Conservation (phyloP, 1,140 invertebrate species). For the Macrobrachium rosenbergii region DNA sequence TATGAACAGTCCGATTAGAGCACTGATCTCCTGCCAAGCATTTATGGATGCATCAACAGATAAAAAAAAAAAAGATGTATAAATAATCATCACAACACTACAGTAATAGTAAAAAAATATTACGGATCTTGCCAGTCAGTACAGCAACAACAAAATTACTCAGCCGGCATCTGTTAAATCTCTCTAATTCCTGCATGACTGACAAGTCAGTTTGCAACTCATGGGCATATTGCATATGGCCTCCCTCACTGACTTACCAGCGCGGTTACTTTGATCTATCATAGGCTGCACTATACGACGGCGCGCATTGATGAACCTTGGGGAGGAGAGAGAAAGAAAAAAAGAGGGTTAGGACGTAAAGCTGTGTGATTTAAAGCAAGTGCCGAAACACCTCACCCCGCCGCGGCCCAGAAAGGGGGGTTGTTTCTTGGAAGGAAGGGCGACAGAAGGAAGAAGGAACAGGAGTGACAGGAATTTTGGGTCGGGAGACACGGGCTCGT, state of each 20-base stretch:
- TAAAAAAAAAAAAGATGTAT: too few species aligned
- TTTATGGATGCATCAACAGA: too few species aligned
- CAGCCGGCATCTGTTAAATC: not conserved
- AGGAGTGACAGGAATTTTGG: not conserved
- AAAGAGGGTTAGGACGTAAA: slow-evolving; percentile 55
- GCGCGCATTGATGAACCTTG: slow-evolving; percentile 92
- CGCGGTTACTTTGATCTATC: slow-evolving; percentile 77
- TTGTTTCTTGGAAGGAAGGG: not conserved
- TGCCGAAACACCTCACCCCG: slow-evolving; percentile 34
- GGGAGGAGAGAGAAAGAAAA: slow-evolving; percentile 62
- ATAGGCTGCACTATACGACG: slow-evolving; percentile 93
- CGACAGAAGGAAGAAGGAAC: not conserved
- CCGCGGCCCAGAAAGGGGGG: slow-evolving; percentile 30
- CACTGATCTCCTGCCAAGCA: too few species aligned
- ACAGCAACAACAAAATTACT: too few species aligned
- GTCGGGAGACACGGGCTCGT: not conserved
- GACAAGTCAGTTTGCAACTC: slow-evolving; percentile 27
- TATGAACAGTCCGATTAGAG: too few species aligned
- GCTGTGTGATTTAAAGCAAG: slow-evolving; percentile 15
- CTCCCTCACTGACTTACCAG: slow-evolving; percentile 66
- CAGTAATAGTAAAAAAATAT: too few species aligned
- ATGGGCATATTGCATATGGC: slow-evolving; percentile 39
- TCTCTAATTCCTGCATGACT: slow-evolving; percentile 34
- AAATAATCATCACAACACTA: too few species aligned
- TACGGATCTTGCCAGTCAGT: too few species aligned